Evolutionary conservation across 92 coral and sea anemone species (phyloP), one percentile per base, ranked within the genome.

Genomic region (Palythoa heliodiscus): DNA sequence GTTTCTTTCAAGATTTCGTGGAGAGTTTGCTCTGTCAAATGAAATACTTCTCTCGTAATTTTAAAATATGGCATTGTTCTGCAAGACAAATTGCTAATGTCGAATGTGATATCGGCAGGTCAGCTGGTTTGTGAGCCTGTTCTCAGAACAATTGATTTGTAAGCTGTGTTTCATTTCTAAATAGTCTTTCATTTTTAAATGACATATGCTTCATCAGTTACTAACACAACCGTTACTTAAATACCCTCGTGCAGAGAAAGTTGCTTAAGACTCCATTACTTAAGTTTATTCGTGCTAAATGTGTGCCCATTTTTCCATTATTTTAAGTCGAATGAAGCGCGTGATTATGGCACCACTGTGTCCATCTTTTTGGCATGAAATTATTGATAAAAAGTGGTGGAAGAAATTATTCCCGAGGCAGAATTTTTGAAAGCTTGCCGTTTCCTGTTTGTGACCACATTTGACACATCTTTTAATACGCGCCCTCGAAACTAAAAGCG

Each of bases 371-470:
- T 55, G n/a, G 29, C 53, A 19, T 80, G 73, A 80, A 43, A 64
- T 20, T 43, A 66, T 68, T 14, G 40, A 47, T 66, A 20, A 47
- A 63, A 68, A 39, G 39, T 39, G 11, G 17, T 79, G 53, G 73
- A 79, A 66, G 35, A 15, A 48, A 20, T 13, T 20, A 8, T 63
- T 64, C 84, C 84, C 16, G 74, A 66, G 84, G 84, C 84, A 12
- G 64, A 50, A 15, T 66, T 58, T 77, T 61, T 78, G 71, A 24
- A 11, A 35, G 52, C 47, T 80, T 53, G 60, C 74, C 74, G 60
- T 66, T 80, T 80, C 84, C 84, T 80, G 84, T 80, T 80, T 77
- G 43, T 79, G 10, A 11, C 14, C 58, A 43, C 43, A 38, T 48
- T 66, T 64, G 84, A 64, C 84, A 23, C 40, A 29, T 80, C 64